phyloP scores from a whole-genome alignment of 2,113 vertebrate genomes.

The Apteryx mantelli region DNA sequence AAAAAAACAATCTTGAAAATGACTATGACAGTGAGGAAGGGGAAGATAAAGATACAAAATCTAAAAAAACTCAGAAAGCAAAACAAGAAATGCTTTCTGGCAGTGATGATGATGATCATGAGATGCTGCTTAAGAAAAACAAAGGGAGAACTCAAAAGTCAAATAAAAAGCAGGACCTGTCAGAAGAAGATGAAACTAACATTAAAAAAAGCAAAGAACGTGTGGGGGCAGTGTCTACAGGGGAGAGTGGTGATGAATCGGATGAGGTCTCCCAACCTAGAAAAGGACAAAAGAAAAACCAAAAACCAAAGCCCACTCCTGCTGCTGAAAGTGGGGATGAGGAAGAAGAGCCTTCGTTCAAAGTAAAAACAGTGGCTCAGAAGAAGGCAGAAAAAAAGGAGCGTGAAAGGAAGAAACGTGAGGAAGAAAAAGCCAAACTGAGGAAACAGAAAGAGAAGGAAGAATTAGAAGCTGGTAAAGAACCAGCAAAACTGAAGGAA shows the following conservation, averaged over 20 bases:
- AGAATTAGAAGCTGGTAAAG: slow-evolving; percentile 81
- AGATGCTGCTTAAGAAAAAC: slow-evolving; percentile 71
- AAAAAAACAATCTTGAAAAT: slow-evolving; percentile 83
- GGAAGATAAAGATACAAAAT: slow-evolving; percentile 78
- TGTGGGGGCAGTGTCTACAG: slow-evolving; percentile 51
- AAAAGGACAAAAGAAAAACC: slow-evolving; percentile 87
- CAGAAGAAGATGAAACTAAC: slow-evolving; percentile 76
- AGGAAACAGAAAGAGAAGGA: slow-evolving; percentile 89
- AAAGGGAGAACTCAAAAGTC: slow-evolving; percentile 83
- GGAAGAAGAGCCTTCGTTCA: slow-evolving; percentile 83
- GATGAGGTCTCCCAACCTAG: slow-evolving; percentile 77
- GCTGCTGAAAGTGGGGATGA: slow-evolving; percentile 82
- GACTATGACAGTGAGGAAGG: slow-evolving; percentile 81
- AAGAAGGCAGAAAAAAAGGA: slow-evolving; percentile 99
- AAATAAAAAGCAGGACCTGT: slow-evolving; percentile 67
- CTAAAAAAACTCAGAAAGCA: slow-evolving; percentile 74
- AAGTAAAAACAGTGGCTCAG: slow-evolving; percentile 95
- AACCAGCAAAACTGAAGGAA: slow-evolving; percentile 76
- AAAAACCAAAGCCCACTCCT: slow-evolving; percentile 79
- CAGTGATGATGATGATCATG: slow-evolving; percentile 82
- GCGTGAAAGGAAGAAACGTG: slow-evolving; percentile 91
- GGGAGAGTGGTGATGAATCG: slow-evolving; percentile 80
- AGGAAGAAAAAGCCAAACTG: slow-evolving; percentile 87
- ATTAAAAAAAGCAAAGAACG: slow-evolving; percentile 70
- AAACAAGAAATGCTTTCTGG: slow-evolving; percentile 77